Percentiles rank a stretch among this genome's conserved stretches.
These are phyloP conservation scores for Callitettix versicolor DNA, from an alignment of 1,140 invertebrate genomes.

Conservation along the genomic window DNA sequence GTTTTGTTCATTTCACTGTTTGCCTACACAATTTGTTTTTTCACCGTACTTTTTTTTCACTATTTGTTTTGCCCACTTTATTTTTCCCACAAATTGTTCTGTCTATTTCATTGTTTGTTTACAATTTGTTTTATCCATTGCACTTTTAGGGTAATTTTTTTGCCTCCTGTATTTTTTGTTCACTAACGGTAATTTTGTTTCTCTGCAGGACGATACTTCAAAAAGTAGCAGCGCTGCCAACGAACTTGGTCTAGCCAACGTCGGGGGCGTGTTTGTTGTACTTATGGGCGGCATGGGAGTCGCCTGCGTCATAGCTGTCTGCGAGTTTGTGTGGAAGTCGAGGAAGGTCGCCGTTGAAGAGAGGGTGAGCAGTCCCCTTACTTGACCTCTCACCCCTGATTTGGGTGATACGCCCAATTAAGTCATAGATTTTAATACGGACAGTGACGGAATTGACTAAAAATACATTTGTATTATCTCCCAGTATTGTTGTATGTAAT, in stretches of 20 bases:
- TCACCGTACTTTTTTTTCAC: no score
- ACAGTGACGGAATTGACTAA: neutral
- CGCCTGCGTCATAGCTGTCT: slow-evolving; percentile 76
- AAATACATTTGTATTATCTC: neutral
- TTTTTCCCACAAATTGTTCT: no score
- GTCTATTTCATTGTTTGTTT: no score
- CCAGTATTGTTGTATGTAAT: neutral
- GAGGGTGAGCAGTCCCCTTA: slow-evolving; percentile 44
- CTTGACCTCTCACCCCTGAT: slow-evolving; percentile 27
- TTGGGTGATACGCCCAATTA: slow-evolving; percentile 23
- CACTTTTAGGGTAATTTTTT: no score
- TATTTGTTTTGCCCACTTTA: no score
- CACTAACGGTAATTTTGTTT: no score
- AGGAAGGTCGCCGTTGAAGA: slow-evolving; percentile 83
- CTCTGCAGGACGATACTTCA: slow-evolving; percentile 62
- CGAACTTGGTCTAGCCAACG: slow-evolving; percentile 79
- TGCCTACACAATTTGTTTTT: no score
- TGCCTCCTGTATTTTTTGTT: no score
- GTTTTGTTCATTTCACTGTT: no score
- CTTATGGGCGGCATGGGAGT: slow-evolving; percentile 83
- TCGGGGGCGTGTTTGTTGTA: slow-evolving; percentile 91
- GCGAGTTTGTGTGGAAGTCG: slow-evolving; percentile 89
- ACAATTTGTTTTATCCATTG: no score
- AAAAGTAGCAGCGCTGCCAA: slow-evolving; percentile 74
- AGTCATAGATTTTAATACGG: neutral